Evolutionary conservation across 2,797 vertebrate genomes (phyloP).

Genomic region (Pagetopsis macropterus): DNA sequence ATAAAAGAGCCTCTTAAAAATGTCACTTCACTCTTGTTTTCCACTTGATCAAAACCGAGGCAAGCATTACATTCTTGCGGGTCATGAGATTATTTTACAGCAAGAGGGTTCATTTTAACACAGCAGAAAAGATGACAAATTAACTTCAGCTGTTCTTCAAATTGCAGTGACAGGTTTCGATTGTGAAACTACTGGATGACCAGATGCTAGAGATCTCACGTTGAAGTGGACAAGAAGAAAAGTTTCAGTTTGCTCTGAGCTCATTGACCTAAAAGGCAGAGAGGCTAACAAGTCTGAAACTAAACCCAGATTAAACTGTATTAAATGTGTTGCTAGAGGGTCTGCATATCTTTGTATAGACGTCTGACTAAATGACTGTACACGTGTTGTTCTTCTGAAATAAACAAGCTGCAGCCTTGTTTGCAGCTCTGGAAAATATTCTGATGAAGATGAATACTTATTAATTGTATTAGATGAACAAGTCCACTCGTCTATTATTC

Average conservation of each 20-base stretch:
- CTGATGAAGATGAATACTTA: not conserved
- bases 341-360: constrained; percentile 12
- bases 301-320: constrained; percentile 44
- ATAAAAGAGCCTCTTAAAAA: too few relatives aligned
- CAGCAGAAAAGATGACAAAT: not conserved
- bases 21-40: not conserved
- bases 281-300: constrained; percentile 35
- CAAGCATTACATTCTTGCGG: constrained; percentile 26
- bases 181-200: not conserved
- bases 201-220: not conserved
- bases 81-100: constrained; percentile 31
- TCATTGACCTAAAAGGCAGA: constrained; percentile 23
- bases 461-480: not conserved
- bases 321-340: constrained; percentile 32
- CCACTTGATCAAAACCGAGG: not conserved
- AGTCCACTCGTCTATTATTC: not conserved
- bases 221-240: constrained; percentile 3
- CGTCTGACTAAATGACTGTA: constrained; percentile 16
- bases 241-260: not conserved
- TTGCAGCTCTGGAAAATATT: constrained; percentile 10
- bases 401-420: not conserved
- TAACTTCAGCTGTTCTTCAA: not conserved
- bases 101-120: not conserved
- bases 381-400: not conserved
- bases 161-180: constrained; percentile 1